Base-by-base conservation (phyloP, 1,140 invertebrate species). In the Rhopalosiphum maidis region DNA sequence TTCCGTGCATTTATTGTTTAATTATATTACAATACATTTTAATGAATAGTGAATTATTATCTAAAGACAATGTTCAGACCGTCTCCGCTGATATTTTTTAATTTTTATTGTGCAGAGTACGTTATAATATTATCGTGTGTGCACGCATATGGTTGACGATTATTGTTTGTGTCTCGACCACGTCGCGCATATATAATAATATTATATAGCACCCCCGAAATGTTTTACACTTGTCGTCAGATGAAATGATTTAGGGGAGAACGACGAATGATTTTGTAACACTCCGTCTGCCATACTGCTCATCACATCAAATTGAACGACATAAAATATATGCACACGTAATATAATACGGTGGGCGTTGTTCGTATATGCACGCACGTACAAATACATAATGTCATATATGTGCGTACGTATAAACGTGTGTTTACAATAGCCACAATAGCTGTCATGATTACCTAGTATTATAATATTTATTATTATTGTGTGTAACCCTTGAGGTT, bases 381-480 rank as follows among this genome's bases (percentile, higher is more conserved):
- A 77, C 60, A 43, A 83, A 85, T 41, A 85, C 82, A 41, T 3
- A 83, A 8, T 83, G 23, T 83, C 37, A 37, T 41, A 60, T 82
- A 82, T 60, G 43, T 41, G 43, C 22, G 23, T 11, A 51, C 15
- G 15, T 51, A 51, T 51, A 51, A 51, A 41, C 22, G 23, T 15
- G 41, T 41, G 83, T 41, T 85, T 85, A 85, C 83, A 85, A 85
- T 85, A 85, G 83, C 25, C 35, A 41, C 37, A 85, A 85, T 41
- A 85, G 22, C 41, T 37, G 37, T 41, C 37, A 85, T 23, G 25
- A 85, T 30, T 85, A 43, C 83, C 22, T 25, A 9, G 83, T 41
- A 85, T 85, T 85, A 77, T 77, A 77, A 77, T 77, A 77, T 68
- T 68, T 68, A 68, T 68, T 68, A 68, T 85, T 85, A 22, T 37